These are phyloP conservation scores for Enteromius radiatus DNA, from an alignment of 2,797 vertebrate genomes.

Conservation along the genomic window DNA sequence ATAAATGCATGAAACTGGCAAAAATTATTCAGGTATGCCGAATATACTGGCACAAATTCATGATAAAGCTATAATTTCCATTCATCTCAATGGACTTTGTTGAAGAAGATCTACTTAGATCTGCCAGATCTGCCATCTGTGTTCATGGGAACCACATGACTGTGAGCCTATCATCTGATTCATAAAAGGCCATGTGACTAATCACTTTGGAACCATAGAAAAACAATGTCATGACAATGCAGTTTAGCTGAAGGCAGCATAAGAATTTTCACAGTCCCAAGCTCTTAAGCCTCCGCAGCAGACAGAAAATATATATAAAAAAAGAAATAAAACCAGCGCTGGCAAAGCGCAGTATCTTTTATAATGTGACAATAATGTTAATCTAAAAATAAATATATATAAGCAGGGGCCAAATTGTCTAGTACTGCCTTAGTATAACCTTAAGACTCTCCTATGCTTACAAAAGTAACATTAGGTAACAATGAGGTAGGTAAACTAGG, in stretches of 20 bases:
- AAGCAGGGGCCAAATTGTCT: not conserved
- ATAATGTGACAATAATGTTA: not conserved
- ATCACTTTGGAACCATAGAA: not conserved
- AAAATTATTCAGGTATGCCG: not conserved
- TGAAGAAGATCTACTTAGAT: not conserved
- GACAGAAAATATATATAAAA: not conserved
- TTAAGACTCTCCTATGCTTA: not conserved
- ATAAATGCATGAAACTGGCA: constrained; percentile 69
- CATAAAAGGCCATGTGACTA: not conserved
- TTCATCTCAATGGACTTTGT: not conserved
- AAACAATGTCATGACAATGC: not conserved
- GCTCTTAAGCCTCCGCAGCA: not conserved
- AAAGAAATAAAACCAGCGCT: not conserved
- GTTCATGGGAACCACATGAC: not conserved
- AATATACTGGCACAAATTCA: not conserved
- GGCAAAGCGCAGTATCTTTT: not conserved
- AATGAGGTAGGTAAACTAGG: not conserved
- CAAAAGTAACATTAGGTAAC: constrained; percentile 5
- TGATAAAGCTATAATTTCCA: not conserved
- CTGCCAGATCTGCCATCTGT: not conserved
- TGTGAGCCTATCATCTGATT: not conserved
- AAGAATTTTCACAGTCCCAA: not conserved
- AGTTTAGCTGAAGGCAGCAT: not conserved
- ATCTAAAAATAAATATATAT: not conserved
- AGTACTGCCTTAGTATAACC: not conserved